phyloP scores from a whole-genome alignment of 2,888 invertebrate genomes.

The Agrochola circellaris region DNA sequence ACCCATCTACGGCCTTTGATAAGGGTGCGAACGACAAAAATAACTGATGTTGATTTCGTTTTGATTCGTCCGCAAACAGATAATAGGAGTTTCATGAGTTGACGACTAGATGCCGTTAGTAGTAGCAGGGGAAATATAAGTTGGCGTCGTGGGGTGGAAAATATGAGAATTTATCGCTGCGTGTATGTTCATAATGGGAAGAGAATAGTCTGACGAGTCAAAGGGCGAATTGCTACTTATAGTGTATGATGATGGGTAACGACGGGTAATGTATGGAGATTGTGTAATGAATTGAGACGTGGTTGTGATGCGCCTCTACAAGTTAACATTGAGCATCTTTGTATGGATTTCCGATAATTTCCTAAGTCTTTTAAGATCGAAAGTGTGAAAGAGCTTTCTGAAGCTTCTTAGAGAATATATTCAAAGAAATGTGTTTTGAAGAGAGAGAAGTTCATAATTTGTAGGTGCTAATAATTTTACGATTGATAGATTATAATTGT shows the following conservation, averaged over 20 bases:
- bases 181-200: conserved; percentile 76
- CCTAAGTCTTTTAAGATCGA: conserved; percentile 9
- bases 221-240: conserved; percentile 58
- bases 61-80: conserved; percentile 86
- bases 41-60: conserved; percentile 89
- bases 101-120: conserved; percentile 76
- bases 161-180: conserved; percentile 76
- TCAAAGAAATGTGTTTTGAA: background rate
- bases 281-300: conserved; percentile 16
- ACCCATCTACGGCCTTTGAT: conserved; percentile 82
- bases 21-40: conserved; percentile 86
- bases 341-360: background rate
- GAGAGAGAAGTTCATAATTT: background rate
- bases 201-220: conserved; percentile 76
- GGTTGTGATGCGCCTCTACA: conserved; percentile 6
- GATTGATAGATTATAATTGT: background rate
- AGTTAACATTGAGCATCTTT: conserved; percentile 13
- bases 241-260: conserved; percentile 42
- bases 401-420: background rate
- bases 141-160: conserved; percentile 72
- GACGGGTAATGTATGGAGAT: conserved; percentile 39
- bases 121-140: conserved; percentile 56
- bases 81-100: conserved; percentile 87
- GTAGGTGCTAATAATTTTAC: background rate
- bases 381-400: conserved; percentile 2